Evolutionary conservation across 2,888 invertebrate genomes (phyloP), one percentile per base, ranked within the genome.

Genomic region (Stegophylla sp.): DNA sequence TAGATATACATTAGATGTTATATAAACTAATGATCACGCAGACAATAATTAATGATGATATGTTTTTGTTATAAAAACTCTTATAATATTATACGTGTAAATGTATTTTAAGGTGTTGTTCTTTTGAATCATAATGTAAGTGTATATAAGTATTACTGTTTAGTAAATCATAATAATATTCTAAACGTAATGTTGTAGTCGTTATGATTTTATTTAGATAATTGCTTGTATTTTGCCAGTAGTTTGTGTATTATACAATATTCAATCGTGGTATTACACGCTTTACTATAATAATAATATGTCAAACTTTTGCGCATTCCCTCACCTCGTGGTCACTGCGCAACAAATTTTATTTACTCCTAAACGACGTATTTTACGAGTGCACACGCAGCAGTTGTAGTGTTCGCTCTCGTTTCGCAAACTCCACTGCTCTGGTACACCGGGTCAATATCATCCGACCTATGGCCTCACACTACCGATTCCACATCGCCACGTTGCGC

Each of bases 371-470:
- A 43, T 67, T 67, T 67, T 48, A 56, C 20, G 56, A 56, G 56
- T 20, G 53, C 10, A 56, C 12, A 10, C 23, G 23, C 43, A 7
- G 59, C 26, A 23, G 3, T 9, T 12, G 63, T 13, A 10, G 66
- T 9, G 45, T 59, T 34, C 48, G 67, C 45, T 77, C 69, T 69
- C 48, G 5, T 77, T 77, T 77, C 77, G 59, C 77, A 59, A 67
- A 77, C 77, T 59, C 59, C 20, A 43, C 59, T 28, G 66, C 53
- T n/a, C n/a, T 28, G 45, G 59, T 59, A 28, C 69, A 34, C n/a
- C 20, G 45, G 67, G 69, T 77, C 69, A 67, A 34, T 48, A 23
- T 67, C 48, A 41, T 45, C 45, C 45, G 67, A 77, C 77, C 77
- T 59, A 10, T 45, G 56, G 67, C 43, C 76, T 43, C 67, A 59